Evolutionary conservation across 2,888 invertebrate genomes (phyloP).

Genomic region (Tetragonisca angustula): DNA sequence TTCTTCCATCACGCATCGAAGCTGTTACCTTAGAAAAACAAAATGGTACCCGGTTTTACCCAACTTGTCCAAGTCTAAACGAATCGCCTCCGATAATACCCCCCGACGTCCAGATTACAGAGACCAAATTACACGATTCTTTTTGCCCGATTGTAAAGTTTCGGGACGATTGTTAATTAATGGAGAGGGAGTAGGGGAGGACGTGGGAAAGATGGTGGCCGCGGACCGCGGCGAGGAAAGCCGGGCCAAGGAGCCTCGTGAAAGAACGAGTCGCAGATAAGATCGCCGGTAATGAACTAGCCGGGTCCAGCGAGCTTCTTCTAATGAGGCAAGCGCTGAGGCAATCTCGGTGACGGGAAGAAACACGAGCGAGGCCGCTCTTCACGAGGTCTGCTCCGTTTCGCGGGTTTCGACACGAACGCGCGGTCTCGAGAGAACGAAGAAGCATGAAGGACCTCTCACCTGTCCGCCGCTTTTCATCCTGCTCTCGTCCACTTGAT

Average conservation of each 20-base stretch:
- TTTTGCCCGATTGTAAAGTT: too few species aligned
- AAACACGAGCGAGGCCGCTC: slow-evolving; percentile 56
- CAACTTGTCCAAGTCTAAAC: too few species aligned
- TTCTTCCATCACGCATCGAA: too few species aligned
- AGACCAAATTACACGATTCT: too few species aligned
- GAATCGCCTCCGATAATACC: too few species aligned
- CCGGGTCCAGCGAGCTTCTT: slow-evolving; percentile 70
- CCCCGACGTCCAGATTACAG: too few species aligned
- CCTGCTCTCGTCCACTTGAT: slow-evolving; percentile 27
- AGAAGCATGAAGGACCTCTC: slow-evolving; percentile 36
- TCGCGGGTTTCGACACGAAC: slow-evolving; percentile 40
- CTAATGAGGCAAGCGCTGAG: slow-evolving; percentile 77
- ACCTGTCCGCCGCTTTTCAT: slow-evolving; percentile 30
- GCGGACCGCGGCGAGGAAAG: neutral
- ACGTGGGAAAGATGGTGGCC: slow-evolving; percentile 28
- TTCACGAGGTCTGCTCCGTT: slow-evolving; percentile 28
- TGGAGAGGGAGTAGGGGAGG: neutral
- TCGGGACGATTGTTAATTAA: slow-evolving; percentile 61
- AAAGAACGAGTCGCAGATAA: slow-evolving; percentile 78
- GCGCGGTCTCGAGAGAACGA: slow-evolving; percentile 31
- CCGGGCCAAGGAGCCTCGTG: slow-evolving; percentile 44
- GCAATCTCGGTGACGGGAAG: slow-evolving; percentile 67
- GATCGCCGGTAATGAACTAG: slow-evolving; percentile 81
- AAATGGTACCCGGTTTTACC: too few species aligned
- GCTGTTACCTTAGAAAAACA: too few species aligned